These are phyloP conservation scores for Stomorhina lunata DNA, from an alignment of 2,888 invertebrate genomes.

Conservation along the genomic window DNA sequence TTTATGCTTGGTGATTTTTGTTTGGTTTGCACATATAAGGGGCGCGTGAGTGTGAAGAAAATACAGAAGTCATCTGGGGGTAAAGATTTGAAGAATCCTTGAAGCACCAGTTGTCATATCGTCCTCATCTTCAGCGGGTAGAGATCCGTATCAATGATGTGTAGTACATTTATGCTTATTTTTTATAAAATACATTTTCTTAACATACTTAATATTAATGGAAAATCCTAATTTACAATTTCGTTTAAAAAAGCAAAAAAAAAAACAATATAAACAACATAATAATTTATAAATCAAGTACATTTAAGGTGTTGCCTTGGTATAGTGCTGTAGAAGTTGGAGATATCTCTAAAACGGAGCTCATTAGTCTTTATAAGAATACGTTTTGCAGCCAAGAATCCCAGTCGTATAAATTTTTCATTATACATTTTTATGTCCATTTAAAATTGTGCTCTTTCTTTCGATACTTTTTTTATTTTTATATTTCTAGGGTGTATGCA, in stretches of 20 bases:
- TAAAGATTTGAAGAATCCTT: background rate
- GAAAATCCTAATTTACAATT: slow-evolving; percentile 52
- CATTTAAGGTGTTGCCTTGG: slow-evolving; percentile 35
- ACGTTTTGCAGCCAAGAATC: background rate
- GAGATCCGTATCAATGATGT: background rate
- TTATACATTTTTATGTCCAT: slow-evolving; percentile 23
- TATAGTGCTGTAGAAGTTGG: slow-evolving; percentile 25
- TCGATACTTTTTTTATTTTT: slow-evolving; percentile 38
- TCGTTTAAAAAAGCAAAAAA: slow-evolving; percentile 15
- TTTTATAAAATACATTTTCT: slow-evolving; percentile 33
- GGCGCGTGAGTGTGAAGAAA: background rate
- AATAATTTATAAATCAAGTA: slow-evolving; percentile 46
- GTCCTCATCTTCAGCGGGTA: too few relatives aligned
- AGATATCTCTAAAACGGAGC: background rate
- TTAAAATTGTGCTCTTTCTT: slow-evolving; percentile 41
- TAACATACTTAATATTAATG: slow-evolving; percentile 33
- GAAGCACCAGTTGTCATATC: background rate
- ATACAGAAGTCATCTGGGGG: background rate
- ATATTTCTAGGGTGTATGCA: slow-evolving; percentile 57
- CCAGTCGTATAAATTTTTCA: slow-evolving; percentile 32
- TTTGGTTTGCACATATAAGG: slow-evolving; percentile 6
- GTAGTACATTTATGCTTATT: slow-evolving; percentile 39
- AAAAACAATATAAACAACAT: slow-evolving; percentile 26
- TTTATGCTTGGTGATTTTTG: slow-evolving; percentile 53
- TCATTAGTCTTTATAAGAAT: slow-evolving; percentile 17